A percentile compares a stretch with the other conserved stretches of the same genome.
Conservation (phyloP, 2,888 invertebrate genomes). For the Aromia moschata region DNA sequence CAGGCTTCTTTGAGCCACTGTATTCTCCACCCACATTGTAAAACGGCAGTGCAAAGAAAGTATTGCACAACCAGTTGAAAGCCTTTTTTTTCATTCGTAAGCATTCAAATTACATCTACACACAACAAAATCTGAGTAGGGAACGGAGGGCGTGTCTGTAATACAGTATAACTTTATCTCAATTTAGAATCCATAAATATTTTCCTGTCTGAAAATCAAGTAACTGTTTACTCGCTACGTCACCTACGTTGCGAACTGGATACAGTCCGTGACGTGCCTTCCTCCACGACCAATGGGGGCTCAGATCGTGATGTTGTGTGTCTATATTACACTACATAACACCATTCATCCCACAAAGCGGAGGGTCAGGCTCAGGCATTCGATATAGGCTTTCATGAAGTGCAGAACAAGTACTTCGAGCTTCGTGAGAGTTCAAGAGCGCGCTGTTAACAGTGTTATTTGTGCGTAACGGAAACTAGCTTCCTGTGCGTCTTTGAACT, state of each 20-base stretch:
- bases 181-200: constrained; percentile 19
- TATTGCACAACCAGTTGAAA: no score
- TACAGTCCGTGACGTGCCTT: constrained; percentile 30
- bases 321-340: constrained; percentile 26
- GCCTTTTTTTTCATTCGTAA: no score
- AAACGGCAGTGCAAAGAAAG: no score
- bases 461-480: constrained; percentile 1
- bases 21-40: no score
- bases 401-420: neutral
- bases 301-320: neutral
- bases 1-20: no score
- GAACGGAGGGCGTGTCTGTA: neutral
- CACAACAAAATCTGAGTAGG: no score
- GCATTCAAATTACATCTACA: no score
- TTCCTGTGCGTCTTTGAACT: neutral
- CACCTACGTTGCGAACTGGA: neutral
- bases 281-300: constrained; percentile 32
- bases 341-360: constrained; percentile 12
- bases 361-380: constrained; percentile 12
- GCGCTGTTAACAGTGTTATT: neutral
- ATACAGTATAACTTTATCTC: constrained; percentile 2
- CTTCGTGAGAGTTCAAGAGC: neutral
- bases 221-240: constrained; percentile 2
- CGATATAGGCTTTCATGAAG: constrained; percentile 9
- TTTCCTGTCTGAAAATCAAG: neutral